Conservation (phyloP, 53 echinoderm and acorn worm species). For the Pentamera pediparva region DNA sequence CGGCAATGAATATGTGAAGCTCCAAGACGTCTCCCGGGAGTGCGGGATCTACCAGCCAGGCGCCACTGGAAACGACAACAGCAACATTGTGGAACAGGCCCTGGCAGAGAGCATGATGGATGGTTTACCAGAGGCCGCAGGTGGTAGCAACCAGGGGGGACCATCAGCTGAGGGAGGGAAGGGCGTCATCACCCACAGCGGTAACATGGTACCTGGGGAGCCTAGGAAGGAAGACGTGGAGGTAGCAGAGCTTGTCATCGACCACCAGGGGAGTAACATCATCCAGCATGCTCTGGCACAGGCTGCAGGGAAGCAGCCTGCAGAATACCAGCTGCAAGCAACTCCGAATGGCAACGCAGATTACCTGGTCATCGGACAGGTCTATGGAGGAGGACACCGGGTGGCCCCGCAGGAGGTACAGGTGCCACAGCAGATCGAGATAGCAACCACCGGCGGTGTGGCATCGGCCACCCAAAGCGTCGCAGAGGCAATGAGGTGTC, state of each 20-base stretch:
- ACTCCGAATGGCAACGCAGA: neutral
- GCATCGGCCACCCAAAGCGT: slow-evolving; percentile 7
- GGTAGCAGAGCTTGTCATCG: slow-evolving; percentile 25
- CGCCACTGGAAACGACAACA: neutral
- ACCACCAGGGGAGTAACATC: slow-evolving; percentile 13
- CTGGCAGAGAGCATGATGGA: slow-evolving; percentile 10
- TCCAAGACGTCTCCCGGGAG: slow-evolving; percentile 12
- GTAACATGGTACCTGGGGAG: neutral
- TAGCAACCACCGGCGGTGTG: neutral
- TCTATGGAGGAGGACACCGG: neutral
- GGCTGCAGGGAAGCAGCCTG: neutral
- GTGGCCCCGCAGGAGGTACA: neutral
- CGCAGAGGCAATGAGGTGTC: slow-evolving; percentile 33
- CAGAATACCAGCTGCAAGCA: slow-evolving; percentile 3
- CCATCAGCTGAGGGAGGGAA: slow-evolving; percentile 1
- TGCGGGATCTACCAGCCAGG: slow-evolving; percentile 26
- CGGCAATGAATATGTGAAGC: slow-evolving; percentile 29
- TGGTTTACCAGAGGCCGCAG: slow-evolving; percentile 1
- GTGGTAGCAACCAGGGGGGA: neutral
- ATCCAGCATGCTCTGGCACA: slow-evolving; percentile 19
- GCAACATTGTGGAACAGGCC: slow-evolving; percentile 23
- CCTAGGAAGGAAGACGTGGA: neutral
- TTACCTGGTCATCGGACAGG: slow-evolving; percentile 16
- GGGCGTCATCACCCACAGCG: neutral
- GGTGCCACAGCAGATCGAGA: neutral